These are phyloP conservation scores for Takifugu rubripes DNA, from an alignment of 2,797 vertebrate species.

Conservation along the genomic window DNA sequence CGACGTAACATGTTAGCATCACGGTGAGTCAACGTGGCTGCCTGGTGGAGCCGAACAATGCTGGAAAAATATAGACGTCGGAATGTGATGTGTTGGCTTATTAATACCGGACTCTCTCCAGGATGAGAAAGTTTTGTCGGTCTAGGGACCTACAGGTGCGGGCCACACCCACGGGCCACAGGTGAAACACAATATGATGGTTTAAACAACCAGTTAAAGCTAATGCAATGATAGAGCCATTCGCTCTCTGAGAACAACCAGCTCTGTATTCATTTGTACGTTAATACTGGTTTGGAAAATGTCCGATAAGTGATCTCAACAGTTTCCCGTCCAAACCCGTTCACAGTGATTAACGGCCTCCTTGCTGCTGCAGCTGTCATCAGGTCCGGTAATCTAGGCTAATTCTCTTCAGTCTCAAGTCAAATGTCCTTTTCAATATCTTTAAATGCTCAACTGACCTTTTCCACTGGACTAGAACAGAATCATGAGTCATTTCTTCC, in stretches of 20 bases:
- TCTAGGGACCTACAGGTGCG: conserved; percentile 1
- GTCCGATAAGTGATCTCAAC: no score
- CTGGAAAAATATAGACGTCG: not conserved
- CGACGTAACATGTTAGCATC: conserved; percentile 36
- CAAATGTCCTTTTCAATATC: no score
- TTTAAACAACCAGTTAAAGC: no score
- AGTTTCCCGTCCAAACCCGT: not conserved
- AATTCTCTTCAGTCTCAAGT: conserved; percentile 9
- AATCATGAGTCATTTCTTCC: no score
- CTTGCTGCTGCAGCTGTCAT: not conserved
- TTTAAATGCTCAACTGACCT: no score
- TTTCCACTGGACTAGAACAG: no score
- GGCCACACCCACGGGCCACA: not conserved
- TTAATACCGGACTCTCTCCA: not conserved
- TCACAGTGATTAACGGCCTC: conserved; percentile 8
- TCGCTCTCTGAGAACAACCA: no score
- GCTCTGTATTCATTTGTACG: no score
- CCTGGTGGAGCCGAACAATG: not conserved
- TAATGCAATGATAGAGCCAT: no score
- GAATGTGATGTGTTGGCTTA: not conserved
- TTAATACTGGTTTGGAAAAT: no score
- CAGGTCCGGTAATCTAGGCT: conserved; percentile 7
- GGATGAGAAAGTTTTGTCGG: not conserved
- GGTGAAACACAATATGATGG: no score
- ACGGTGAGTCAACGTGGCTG: conserved; percentile 4